Evolutionary conservation across 2,113 vertebrate genomes (phyloP).

Genomic region (Regulus satrapa): DNA sequence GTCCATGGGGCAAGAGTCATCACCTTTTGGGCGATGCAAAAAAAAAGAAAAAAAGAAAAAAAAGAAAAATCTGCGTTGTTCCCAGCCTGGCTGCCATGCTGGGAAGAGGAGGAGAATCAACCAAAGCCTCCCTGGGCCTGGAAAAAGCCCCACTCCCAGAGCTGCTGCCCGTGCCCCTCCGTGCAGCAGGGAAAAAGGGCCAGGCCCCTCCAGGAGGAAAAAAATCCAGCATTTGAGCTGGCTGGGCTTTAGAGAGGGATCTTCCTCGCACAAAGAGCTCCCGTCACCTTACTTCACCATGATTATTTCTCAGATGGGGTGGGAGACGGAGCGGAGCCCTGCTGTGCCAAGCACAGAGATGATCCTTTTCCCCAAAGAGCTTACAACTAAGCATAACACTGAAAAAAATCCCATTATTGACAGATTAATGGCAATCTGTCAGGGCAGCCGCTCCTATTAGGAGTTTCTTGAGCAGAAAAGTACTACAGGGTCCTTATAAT

Average conservation of each 20-base stretch:
- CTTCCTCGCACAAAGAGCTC: not conserved
- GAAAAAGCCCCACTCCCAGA: not conserved
- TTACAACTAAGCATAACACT: not conserved
- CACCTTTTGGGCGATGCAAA: not conserved
- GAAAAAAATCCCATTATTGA: slow-evolving; percentile 51
- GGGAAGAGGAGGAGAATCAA: not conserved
- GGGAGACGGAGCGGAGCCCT: not conserved
- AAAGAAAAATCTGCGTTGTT: not conserved
- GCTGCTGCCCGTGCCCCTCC: fast-evolving
- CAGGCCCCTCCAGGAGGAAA: not conserved
- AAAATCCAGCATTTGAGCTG: not conserved
- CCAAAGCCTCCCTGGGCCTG: not conserved
- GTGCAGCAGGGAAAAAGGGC: not conserved
- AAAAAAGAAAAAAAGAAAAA: too few species aligned
- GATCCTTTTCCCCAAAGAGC: slow-evolving; percentile 40
- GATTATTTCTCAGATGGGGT: not conserved
- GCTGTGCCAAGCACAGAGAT: not conserved
- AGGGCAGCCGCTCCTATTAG: not conserved
- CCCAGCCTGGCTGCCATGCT: not conserved
- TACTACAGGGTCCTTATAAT: not conserved
- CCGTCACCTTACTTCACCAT: not conserved
- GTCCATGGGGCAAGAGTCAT: fast-evolving
- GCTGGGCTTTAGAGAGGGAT: not conserved
- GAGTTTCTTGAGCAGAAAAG: not conserved
- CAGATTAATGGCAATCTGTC: slow-evolving; percentile 60